Evolutionary conservation across 2,113 vertebrate genomes (phyloP).

Genomic region (Phodopus roborovskii): DNA sequence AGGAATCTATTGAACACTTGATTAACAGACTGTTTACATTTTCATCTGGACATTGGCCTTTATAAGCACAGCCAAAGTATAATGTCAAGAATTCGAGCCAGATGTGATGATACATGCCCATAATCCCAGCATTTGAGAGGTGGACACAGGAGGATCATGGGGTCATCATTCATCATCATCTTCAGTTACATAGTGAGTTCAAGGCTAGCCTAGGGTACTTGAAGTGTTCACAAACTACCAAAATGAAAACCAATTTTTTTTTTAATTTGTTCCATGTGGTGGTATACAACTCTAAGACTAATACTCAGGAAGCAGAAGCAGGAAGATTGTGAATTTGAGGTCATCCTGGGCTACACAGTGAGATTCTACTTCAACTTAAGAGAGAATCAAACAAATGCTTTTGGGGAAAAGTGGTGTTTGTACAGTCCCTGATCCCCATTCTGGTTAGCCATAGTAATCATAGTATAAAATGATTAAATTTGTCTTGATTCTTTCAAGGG

Average conservation of each 20-base stretch:
- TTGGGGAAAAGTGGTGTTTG: background rate
- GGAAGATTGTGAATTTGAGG: background rate
- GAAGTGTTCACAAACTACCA: background rate
- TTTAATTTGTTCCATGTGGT: background rate
- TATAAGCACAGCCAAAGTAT: background rate
- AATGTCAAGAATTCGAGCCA: background rate
- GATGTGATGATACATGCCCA: background rate
- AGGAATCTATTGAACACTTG: background rate
- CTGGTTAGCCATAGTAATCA: background rate
- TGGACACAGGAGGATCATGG: background rate
- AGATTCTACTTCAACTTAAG: background rate
- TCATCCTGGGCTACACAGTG: background rate
- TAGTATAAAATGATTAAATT: background rate
- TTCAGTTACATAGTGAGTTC: background rate
- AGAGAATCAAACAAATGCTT: background rate
- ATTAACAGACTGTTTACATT: background rate
- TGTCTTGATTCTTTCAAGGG: background rate
- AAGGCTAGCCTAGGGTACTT: background rate
- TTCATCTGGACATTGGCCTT: background rate
- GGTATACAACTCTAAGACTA: background rate
- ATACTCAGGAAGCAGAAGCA: background rate
- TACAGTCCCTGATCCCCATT: background rate
- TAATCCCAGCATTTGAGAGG: background rate
- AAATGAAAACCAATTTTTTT: background rate
- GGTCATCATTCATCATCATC: accelerated